A percentile compares a stretch with the other conserved stretches of the same genome.
These are phyloP conservation scores for Thalassarche chlororhynchos DNA, from an alignment of 2,113 vertebrate genomes.

Conservation along the genomic window DNA sequence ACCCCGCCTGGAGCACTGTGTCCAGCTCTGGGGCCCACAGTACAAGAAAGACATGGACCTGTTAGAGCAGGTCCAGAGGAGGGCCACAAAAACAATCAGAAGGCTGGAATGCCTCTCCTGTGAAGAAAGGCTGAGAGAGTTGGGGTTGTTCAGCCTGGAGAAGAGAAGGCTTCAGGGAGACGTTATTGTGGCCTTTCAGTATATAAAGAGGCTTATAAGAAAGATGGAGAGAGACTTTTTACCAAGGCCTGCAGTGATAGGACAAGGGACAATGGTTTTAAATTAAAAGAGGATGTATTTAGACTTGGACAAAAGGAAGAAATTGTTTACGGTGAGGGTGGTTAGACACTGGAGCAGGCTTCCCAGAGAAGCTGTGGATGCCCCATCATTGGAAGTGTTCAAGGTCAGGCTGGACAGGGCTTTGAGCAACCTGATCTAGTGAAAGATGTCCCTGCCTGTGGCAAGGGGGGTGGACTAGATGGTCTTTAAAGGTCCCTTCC, in stretches of 20 bases:
- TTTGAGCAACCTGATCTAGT: not conserved
- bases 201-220: not conserved
- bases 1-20: too few relatives aligned
- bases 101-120: not conserved
- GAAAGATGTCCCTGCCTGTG: not conserved
- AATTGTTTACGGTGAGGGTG: not conserved
- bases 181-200: not conserved
- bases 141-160: not conserved
- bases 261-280: not conserved
- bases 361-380: not conserved
- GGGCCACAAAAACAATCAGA: not conserved
- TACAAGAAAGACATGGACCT: not conserved
- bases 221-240: too few relatives aligned
- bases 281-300: not conserved
- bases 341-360: too few relatives aligned
- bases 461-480: not conserved
- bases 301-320: not conserved
- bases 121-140: not conserved
- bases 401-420: not conserved
- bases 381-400: not conserved
- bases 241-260: not conserved
- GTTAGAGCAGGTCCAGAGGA: not conserved
- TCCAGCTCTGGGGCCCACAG: too few relatives aligned
- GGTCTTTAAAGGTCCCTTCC: not conserved
- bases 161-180: not conserved